Evolutionary conservation across 2,888 invertebrate species (phyloP).

Genomic region (Nesidiocoris tenuis): DNA sequence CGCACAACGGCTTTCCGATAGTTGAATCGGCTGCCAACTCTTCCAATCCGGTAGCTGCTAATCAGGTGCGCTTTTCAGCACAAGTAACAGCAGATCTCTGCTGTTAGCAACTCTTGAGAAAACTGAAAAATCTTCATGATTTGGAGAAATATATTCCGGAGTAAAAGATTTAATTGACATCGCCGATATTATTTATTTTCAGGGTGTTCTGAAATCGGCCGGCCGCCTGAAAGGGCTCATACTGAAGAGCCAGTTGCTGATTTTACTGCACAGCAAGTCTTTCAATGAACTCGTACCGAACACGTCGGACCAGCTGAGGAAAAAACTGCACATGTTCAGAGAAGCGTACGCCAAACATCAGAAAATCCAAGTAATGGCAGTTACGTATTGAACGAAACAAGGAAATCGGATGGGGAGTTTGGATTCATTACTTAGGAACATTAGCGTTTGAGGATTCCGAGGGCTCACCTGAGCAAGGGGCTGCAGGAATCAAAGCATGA

Average conservation of each 20-base stretch:
- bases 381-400: constrained; percentile 20
- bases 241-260: constrained; percentile 62
- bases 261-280: constrained; percentile 58
- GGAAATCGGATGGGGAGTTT: no score
- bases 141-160: no score
- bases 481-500: no score
- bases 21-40: constrained; percentile 48
- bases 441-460: no score
- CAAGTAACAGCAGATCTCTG: no score
- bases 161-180: no score
- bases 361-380: constrained; percentile 50
- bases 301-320: constrained; percentile 50
- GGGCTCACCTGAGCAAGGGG: no score
- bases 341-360: constrained; percentile 51
- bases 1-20: constrained; percentile 52
- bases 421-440: no score
- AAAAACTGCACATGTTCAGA: constrained; percentile 51
- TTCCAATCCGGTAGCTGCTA: constrained; percentile 34
- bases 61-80: constrained; percentile 23
- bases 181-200: constrained; percentile 13
- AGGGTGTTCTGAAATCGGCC: constrained; percentile 50
- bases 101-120: no score
- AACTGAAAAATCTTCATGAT: no score
- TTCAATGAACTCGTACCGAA: constrained; percentile 54
- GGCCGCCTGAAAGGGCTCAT: constrained; percentile 55